Percentiles rank a stretch among this genome's conserved stretches.
Conservation (phyloP, 2,888 invertebrate species). For the Heterodera filipjevi region DNA sequence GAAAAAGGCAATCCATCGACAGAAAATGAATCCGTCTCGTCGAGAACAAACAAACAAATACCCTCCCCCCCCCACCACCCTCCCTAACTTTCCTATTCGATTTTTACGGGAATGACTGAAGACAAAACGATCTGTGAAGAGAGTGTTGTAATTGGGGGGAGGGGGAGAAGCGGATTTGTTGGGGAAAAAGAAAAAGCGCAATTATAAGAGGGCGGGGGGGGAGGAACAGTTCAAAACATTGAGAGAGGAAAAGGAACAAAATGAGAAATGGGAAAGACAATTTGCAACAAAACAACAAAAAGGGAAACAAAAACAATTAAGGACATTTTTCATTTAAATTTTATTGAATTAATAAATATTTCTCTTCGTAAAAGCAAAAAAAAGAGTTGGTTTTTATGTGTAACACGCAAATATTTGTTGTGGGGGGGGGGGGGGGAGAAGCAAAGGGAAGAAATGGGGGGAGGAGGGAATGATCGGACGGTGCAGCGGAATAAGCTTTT, state of each 20-base stretch:
- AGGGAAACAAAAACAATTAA: too few species aligned
- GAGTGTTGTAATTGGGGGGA: neutral
- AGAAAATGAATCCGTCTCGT: conserved; percentile 4
- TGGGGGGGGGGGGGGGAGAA: neutral
- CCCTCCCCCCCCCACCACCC: neutral
- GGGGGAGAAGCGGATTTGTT: neutral
- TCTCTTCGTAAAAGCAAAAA: neutral
- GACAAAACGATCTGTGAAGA: neutral
- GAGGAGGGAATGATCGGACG: neutral
- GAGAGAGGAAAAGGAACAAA: neutral
- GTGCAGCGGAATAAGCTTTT: neutral
- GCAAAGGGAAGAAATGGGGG: neutral
- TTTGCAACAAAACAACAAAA: too few species aligned
- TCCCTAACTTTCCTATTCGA: neutral
- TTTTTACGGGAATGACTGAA: neutral
- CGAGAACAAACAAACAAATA: neutral
- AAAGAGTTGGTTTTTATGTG: neutral
- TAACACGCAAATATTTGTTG: neutral
- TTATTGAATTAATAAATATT: too few species aligned
- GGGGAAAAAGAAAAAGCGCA: neutral
- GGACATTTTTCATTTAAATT: too few species aligned
- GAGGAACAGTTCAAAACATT: neutral
- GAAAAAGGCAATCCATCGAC: neutral
- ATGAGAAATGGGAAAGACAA: neutral
- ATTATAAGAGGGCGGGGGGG: neutral